A percentile compares a stretch with the other conserved stretches of the same genome.
phyloP scores from a whole-genome alignment of 1,140 invertebrate species.

The Lineus longissimus region DNA sequence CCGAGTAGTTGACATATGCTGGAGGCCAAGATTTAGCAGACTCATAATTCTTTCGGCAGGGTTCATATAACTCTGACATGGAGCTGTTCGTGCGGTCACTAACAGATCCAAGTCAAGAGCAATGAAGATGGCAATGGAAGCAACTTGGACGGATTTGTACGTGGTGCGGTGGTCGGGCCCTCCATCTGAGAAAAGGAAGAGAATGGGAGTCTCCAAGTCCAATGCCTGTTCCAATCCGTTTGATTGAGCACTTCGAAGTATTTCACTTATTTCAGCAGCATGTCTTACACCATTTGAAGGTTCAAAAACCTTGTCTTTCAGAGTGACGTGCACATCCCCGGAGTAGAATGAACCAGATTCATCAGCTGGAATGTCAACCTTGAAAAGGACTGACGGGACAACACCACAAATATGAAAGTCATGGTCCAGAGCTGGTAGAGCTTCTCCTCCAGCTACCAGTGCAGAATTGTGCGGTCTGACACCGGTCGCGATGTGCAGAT shows the following conservation, averaged over 20 bases:
- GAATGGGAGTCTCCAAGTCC: not conserved
- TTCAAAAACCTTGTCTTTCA: constrained; percentile 16
- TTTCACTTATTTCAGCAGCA: constrained; percentile 9
- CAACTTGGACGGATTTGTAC: constrained; percentile 16
- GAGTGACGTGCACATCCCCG: not conserved
- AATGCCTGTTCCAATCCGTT: not conserved
- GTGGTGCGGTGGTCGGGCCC: constrained; percentile 22
- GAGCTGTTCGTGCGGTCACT: constrained; percentile 14
- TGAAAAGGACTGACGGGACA: not conserved
- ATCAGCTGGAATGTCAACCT: not conserved
- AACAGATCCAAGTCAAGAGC: constrained; percentile 19
- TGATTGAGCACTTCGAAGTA: constrained; percentile 10
- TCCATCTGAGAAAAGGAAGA: constrained; percentile 18
- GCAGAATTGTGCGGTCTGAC: not conserved
- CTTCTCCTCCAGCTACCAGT: not conserved
- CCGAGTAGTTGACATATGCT: constrained; percentile 10
- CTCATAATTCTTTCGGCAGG: constrained; percentile 18
- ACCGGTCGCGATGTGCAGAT: not conserved
- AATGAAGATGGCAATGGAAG: constrained; percentile 12
- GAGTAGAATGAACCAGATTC: not conserved
- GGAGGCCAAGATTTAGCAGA: constrained; percentile 17
- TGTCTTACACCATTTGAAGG: constrained; percentile 16
- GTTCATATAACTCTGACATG: constrained; percentile 18
- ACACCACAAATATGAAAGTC: not conserved
- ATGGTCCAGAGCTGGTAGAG: not conserved